Base-by-base conservation (phyloP, 2,888 invertebrate genomes). In the Oithona nana region DNA sequence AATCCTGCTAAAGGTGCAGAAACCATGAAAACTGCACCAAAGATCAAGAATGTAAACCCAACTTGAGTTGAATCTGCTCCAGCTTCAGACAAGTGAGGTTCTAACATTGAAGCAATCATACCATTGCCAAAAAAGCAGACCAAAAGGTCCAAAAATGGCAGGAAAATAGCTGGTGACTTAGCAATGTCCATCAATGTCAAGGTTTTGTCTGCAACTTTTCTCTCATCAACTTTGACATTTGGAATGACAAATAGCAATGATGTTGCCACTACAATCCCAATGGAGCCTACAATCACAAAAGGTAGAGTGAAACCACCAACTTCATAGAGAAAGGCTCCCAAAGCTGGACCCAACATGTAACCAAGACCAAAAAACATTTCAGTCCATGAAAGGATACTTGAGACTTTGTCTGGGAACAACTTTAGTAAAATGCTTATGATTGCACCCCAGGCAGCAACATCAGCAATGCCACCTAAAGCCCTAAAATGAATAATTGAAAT, bases 371-470 rank as follows among this genome's bases (percentile, higher is more conserved):
- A 54, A 26, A 4, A 54, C 54, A 54, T 4, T 26, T 24, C 24
- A 2, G 54, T 54, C 20, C 54, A 20, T 24, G 54, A 54, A 20
- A 54, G 20, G 26, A 54, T 54, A 16, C 3, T 6, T 1, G 54
- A 20, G 3, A 54, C 54, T 54, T 22, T 54, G 54, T 2, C 26
- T 2, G 54, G 54, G 2, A 2, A 54, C 24, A 54, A 3, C 54
- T 54, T 54, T 26, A 54, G 20, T 2, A 54, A 26, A 3, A 54
- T 54, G 26, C 54, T 54, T 3, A 54, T 2, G 26, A 54, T 11
- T 16, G 54, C 54, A 54, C 54, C 54, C 54, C 54, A 54, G 3
- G 54, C 54, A 20, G 54, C 54, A 2, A 24, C 54, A 24, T 54
- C 26, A 3, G 54, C 26, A 24, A 54, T 22, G 1, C 54, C 54